Evolutionary conservation across 2,888 invertebrate species (phyloP), one percentile per base, ranked within the genome.

Genomic region (Thyatira batis): DNA sequence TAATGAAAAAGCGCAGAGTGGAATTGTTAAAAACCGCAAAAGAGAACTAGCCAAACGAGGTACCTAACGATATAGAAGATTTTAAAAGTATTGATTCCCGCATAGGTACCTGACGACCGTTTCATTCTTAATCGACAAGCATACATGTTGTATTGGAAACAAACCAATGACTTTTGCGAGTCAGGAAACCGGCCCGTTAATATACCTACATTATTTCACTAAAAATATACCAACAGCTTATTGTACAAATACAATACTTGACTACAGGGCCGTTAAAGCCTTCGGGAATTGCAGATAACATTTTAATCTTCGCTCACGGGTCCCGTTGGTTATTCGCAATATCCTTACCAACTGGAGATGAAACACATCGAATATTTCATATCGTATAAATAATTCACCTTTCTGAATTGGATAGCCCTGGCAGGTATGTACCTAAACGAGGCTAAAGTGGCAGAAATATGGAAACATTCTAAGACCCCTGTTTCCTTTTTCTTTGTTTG

Each of bases 211-310:
- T n/a, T n/a, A n/a, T n/a, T n/a, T n/a, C n/a, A n/a, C n/a, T n/a
- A n/a, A n/a, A n/a, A n/a, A n/a, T n/a, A n/a, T n/a, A n/a, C n/a
- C n/a, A n/a, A n/a, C n/a, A n/a, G n/a, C n/a, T n/a, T n/a, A n/a
- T n/a, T n/a, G n/a, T 49, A 39, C 27, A 45, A 49, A 11, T 17
- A 44, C 23, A 17, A 21, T 43, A 23, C 23, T 50, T 50, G 60
- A 61, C 60, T 55, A 39, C 53, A 53, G 58, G 55, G 54, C 59
- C 54, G 54, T 50, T 63, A 61, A 63, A 65, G 45, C 67, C 63
- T 53, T 43, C 53, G 69, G 67, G 68, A 65, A 63, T 57, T 45
- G 50, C 30, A 57, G 50, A 58, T 63, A 68, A 63, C 68, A 67
- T 65, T 69, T 69, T 67, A 69, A 69, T 69, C 65, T 67, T 58